Percentiles rank a stretch among this genome's conserved stretches.
Evolutionary conservation across 2,113 vertebrate species (phyloP).

Genomic region (Acrocephalus kingi): DNA sequence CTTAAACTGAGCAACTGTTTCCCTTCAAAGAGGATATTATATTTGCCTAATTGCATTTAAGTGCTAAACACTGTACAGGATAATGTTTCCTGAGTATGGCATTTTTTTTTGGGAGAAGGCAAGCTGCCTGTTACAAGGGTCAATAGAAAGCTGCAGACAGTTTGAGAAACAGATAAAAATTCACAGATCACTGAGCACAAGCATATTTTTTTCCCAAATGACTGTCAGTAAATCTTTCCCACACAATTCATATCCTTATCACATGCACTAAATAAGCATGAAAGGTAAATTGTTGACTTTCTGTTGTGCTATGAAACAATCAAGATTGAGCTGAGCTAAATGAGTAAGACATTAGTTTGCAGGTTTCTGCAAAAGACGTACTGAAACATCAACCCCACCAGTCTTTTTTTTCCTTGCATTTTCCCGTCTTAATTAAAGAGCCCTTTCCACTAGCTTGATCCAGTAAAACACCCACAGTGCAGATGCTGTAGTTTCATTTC

Average conservation of each 20-base stretch:
- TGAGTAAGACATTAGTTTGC: not conserved
- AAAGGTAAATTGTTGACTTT: slow-evolving; percentile 25
- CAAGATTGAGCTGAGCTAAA: slow-evolving; percentile 18
- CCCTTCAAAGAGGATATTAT: slow-evolving; percentile 69
- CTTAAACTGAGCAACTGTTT: slow-evolving; percentile 64
- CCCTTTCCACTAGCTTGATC: not conserved
- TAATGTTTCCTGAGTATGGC: slow-evolving; percentile 45
- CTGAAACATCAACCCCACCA: not conserved
- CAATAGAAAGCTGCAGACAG: slow-evolving; percentile 29
- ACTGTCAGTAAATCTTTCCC: not conserved
- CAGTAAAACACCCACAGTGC: not conserved
- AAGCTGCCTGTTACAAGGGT: slow-evolving; percentile 12
- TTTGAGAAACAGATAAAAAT: slow-evolving; percentile 12
- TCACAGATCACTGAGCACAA: slow-evolving; percentile 12
- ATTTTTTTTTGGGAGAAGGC: not conserved
- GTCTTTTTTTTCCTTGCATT: not conserved
- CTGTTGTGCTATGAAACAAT: not conserved
- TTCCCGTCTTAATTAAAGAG: slow-evolving; percentile 26
- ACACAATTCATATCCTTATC: slow-evolving; percentile 27
- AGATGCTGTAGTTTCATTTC: not conserved
- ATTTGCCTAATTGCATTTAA: slow-evolving; percentile 72
- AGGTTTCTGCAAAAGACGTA: not conserved
- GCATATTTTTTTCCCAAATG: not conserved
- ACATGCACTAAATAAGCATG: not conserved
- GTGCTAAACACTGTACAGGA: slow-evolving; percentile 58